These are phyloP conservation scores for Helicoverpa armigera DNA, from an alignment of 1,140 invertebrate species.

Conservation along the genomic window DNA sequence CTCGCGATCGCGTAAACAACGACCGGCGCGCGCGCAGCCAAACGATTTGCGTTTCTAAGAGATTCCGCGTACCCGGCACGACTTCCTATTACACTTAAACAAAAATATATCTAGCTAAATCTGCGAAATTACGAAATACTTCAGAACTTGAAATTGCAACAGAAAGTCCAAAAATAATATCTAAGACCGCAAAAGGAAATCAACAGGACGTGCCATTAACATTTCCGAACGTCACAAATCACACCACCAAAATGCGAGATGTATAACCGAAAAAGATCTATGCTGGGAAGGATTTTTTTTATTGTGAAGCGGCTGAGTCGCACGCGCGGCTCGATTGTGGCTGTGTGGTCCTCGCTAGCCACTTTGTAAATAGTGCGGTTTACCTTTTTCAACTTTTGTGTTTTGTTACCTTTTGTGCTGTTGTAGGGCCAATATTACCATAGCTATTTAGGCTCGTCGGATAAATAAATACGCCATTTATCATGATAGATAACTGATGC, in stretches of 20 bases:
- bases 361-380: slow-evolving; percentile 87
- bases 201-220: slow-evolving; percentile 77
- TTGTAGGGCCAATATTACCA: slow-evolving; percentile 86
- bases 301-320: slow-evolving; percentile 79
- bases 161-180: slow-evolving; percentile 53
- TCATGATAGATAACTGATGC: slow-evolving; percentile 85
- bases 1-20: slow-evolving; percentile 78
- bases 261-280: slow-evolving; percentile 85
- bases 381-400: slow-evolving; percentile 87
- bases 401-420: slow-evolving; percentile 87
- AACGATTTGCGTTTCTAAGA: slow-evolving; percentile 79
- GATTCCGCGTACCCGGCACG: slow-evolving; percentile 58
- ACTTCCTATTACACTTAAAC: slow-evolving; percentile 47
- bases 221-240: slow-evolving; percentile 86
- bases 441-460: slow-evolving; percentile 86
- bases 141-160: neutral
- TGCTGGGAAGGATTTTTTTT: slow-evolving; percentile 84
- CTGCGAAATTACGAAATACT: neutral
- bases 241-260: slow-evolving; percentile 85
- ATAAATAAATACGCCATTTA: slow-evolving; percentile 87
- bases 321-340: slow-evolving; percentile 86
- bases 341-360: slow-evolving; percentile 86
- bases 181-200: slow-evolving; percentile 65
- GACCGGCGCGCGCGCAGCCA: slow-evolving; percentile 57
- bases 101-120: neutral